These are phyloP conservation scores for Drosophila orosa DNA, from an alignment of 1,140 invertebrate genomes.

Conservation along the genomic window DNA sequence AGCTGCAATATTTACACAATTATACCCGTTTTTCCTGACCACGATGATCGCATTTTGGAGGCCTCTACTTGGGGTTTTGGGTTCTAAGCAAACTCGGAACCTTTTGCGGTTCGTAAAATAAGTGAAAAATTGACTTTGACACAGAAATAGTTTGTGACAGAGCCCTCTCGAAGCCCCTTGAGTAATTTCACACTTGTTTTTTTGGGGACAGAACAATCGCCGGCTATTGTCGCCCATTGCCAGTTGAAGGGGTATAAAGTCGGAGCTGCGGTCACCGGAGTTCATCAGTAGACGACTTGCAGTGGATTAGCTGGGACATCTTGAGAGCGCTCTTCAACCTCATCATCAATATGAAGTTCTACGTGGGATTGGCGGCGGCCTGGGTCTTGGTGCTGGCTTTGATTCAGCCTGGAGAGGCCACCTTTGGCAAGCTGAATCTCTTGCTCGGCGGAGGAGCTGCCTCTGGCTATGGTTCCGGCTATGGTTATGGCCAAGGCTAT, in stretches of 20 bases:
- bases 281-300: slow-evolving; percentile 59
- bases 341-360: slow-evolving; percentile 55
- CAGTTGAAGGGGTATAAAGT: slow-evolving; percentile 52
- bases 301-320: slow-evolving; percentile 26
- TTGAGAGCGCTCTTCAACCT: neutral
- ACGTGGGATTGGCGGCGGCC: slow-evolving; percentile 13
- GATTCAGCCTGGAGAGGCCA: slow-evolving; percentile 46
- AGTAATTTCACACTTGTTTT: slow-evolving; percentile 63
- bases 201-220: slow-evolving; percentile 57
- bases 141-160: slow-evolving; percentile 48
- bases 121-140: slow-evolving; percentile 68
- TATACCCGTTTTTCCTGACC: neutral
- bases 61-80: neutral
- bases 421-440: slow-evolving; percentile 70
- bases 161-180: slow-evolving; percentile 39
- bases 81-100: slow-evolving; percentile 51
- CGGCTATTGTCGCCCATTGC: slow-evolving; percentile 39
- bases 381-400: slow-evolving; percentile 22
- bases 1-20: slow-evolving; percentile 36
- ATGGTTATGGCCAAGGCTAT: slow-evolving; percentile 36
- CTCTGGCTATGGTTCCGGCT: slow-evolving; percentile 45
- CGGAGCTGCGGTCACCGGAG: slow-evolving; percentile 48
- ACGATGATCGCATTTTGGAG: slow-evolving; percentile 10
- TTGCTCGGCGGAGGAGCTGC: slow-evolving; percentile 53
- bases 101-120: slow-evolving; percentile 11